Conservation (phyloP, 2,797 vertebrate species). For the Acipenser oxyrinchus region DNA sequence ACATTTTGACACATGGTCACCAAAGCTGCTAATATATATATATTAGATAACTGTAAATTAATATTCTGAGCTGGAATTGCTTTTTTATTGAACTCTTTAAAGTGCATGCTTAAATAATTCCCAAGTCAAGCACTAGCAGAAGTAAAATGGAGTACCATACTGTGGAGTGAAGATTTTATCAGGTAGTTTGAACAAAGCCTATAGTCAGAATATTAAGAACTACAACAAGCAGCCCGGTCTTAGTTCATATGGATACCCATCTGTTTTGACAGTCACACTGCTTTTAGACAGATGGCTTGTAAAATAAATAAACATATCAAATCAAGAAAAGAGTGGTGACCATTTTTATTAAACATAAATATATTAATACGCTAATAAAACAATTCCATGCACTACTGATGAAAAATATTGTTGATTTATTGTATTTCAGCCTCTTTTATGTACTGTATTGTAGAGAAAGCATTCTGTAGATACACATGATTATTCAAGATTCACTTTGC, state of each 20-base stretch:
- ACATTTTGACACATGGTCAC: no score
- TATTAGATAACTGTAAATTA: no score
- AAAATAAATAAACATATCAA: conserved; percentile 23
- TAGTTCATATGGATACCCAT: conserved; percentile 13
- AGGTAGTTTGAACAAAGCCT: conserved; percentile 5
- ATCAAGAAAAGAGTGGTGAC: neutral
- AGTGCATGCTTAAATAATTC: conserved; percentile 4
- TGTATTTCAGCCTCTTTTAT: no score
- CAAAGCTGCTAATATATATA: no score
- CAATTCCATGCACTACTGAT: neutral
- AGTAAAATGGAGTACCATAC: neutral
- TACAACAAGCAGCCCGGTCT: neutral
- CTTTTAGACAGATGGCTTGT: conserved; percentile 11
- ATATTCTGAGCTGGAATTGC: neutral
- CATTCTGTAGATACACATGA: no score
- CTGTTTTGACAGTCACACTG: conserved; percentile 13
- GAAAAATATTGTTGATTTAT: no score
- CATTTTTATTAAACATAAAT: neutral
- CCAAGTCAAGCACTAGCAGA: neutral
- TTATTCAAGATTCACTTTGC: no score
- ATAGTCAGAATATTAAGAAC: conserved; percentile 15
- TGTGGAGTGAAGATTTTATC: neutral
- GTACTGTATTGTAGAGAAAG: no score
- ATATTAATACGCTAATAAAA: no score
- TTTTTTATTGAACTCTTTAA: neutral